Conservation (phyloP, 2,888 invertebrate species). For the Metallyticus violacea region DNA sequence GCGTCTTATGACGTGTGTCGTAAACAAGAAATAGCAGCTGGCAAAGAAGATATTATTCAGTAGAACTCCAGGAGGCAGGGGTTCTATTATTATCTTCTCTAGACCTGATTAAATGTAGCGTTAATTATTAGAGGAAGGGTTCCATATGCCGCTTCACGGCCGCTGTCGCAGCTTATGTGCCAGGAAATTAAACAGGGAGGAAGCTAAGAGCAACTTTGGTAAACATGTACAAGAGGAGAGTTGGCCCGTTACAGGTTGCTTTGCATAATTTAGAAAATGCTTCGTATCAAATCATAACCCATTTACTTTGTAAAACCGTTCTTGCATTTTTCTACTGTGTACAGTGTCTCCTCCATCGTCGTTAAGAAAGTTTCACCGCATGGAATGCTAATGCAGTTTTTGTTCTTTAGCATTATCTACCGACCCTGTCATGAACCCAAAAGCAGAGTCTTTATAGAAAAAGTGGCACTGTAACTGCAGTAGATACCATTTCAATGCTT, state of each 20-base stretch:
- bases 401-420: too few relatives aligned
- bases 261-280: neutral
- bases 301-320: neutral
- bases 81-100: neutral
- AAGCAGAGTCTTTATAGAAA: too few relatives aligned
- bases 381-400: too few relatives aligned
- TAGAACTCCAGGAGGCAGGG: neutral
- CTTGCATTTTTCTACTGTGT: neutral
- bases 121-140: neutral
- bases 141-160: neutral
- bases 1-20: too few relatives aligned
- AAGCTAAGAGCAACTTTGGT: neutral
- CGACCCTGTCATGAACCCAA: too few relatives aligned
- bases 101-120: neutral
- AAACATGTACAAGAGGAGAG: neutral
- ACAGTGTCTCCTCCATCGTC: too few relatives aligned
- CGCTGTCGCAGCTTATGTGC: neutral
- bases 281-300: neutral
- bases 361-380: too few relatives aligned
- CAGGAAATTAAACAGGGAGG: neutral
- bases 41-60: neutral
- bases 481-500: too few relatives aligned
- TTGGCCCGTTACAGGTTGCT: neutral
- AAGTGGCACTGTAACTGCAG: too few relatives aligned
- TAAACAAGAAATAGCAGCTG: neutral